Evolutionary conservation across 1,140 invertebrate species (phyloP).

Genomic region (Heliothis virescens): DNA sequence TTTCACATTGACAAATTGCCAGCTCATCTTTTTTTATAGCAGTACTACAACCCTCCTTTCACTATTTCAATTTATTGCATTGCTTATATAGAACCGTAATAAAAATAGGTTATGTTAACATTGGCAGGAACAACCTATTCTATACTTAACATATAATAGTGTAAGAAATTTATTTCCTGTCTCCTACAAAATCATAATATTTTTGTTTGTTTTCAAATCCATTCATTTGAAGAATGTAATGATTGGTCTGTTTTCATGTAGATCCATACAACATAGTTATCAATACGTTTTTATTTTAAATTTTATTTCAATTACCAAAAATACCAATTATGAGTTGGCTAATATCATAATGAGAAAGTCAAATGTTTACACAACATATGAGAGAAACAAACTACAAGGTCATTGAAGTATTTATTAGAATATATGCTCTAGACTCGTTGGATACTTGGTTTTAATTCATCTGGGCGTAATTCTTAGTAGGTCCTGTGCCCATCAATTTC

Average conservation of each 20-base stretch:
- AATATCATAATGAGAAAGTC: slow-evolving; percentile 36
- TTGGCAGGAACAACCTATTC: too few relatives aligned
- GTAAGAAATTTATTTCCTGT: too few relatives aligned
- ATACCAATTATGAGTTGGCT: neutral
- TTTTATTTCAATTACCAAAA: too few relatives aligned
- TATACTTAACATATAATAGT: too few relatives aligned
- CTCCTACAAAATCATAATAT: too few relatives aligned
- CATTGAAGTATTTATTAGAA: neutral
- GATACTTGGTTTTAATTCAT: neutral
- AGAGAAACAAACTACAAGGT: slow-evolving; percentile 40
- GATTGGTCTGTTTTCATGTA: too few relatives aligned
- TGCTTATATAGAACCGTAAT: too few relatives aligned
- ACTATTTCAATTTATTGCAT: neutral
- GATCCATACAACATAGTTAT: too few relatives aligned
- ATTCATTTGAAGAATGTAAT: too few relatives aligned
- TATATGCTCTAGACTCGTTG: neutral
- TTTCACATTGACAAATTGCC: slow-evolving; percentile 8
- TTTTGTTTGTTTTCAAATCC: too few relatives aligned
- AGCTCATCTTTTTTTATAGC: slow-evolving; percentile 30
- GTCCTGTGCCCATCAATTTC: slow-evolving; percentile 10
- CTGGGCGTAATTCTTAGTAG: neutral
- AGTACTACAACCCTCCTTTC: slow-evolving; percentile 1
- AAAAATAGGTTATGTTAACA: too few relatives aligned
- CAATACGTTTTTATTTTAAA: too few relatives aligned
- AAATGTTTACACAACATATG: slow-evolving; percentile 42